Conservation (phyloP, 2,113 vertebrate genomes). For the Centropus unirufus region DNA sequence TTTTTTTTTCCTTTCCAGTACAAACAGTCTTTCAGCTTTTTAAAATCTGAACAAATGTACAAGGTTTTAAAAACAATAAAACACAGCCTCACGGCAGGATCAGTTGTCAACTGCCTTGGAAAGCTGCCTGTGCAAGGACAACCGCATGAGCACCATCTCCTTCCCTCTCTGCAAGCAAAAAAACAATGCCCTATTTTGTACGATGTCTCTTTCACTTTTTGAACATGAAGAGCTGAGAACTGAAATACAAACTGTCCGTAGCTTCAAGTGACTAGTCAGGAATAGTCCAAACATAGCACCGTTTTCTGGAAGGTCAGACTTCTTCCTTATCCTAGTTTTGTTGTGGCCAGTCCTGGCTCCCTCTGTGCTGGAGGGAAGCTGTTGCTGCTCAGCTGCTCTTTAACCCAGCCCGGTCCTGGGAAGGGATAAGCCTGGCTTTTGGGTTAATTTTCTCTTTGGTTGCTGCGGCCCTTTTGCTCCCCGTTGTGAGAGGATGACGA, state of each 20-base stretch:
- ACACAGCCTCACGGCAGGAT: neutral
- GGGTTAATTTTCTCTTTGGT: constrained; percentile 21
- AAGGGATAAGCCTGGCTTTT: neutral
- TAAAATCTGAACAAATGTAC: constrained; percentile 49
- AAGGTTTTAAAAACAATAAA: constrained; percentile 27
- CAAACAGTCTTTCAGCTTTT: constrained; percentile 40
- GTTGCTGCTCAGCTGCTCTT: neutral
- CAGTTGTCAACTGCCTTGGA: neutral
- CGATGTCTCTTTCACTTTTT: neutral
- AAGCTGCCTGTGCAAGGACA: neutral
- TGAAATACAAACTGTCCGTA: neutral
- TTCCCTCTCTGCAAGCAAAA: neutral
- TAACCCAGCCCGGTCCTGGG: neutral
- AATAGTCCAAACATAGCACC: constrained; percentile 53
- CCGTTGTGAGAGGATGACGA: neutral
- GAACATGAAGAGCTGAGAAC: constrained; percentile 40
- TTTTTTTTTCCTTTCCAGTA: constrained; percentile 22
- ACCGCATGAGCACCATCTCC: rapidly evolving
- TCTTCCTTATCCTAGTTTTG: neutral
- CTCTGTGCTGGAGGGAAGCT: neutral
- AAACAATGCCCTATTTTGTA: constrained; percentile 32
- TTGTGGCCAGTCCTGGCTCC: neutral
- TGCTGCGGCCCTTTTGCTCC: neutral
- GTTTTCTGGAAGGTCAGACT: neutral
- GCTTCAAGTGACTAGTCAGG: constrained; percentile 51